Conservation (phyloP, 2,113 vertebrate genomes). For the Nerophis lumbriciformis region DNA sequence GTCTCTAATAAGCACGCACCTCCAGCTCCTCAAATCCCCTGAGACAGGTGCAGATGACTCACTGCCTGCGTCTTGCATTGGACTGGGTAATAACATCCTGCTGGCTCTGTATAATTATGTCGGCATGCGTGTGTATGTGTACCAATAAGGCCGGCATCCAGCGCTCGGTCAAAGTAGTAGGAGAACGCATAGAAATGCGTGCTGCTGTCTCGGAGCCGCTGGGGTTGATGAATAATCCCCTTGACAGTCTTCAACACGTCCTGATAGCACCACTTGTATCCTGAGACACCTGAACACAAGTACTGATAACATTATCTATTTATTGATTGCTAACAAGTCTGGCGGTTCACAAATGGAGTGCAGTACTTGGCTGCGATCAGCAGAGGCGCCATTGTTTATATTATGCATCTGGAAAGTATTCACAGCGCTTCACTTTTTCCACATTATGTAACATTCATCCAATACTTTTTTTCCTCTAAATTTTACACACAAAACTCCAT, state of each 20-base stretch:
- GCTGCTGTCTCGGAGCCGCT: constrained; percentile 70
- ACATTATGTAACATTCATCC: no score
- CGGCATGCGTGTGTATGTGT: constrained; percentile 37
- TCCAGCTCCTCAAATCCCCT: constrained; percentile 40
- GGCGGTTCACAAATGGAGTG: no score
- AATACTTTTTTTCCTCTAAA: no score
- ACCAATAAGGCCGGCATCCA: constrained; percentile 88
- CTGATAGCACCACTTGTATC: constrained; percentile 84
- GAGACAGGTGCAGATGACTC: constrained; percentile 54
- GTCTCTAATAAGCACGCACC: constrained; percentile 52
- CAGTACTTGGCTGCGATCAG: no score
- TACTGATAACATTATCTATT: neutral
- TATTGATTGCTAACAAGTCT: neutral
- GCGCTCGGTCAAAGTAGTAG: constrained; percentile 93
- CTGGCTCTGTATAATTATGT: constrained; percentile 40
- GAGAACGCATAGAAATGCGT: constrained; percentile 91
- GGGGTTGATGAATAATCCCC: constrained; percentile 83
- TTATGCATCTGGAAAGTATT: no score
- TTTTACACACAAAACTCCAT: no score
- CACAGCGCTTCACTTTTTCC: no score
- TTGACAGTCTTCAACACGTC: constrained; percentile 83
- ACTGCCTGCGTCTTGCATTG: constrained; percentile 26
- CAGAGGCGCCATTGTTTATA: no score
- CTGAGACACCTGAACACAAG: constrained; percentile 71
- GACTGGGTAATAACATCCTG: constrained; percentile 31